Conservation (phyloP, 1,140 invertebrate genomes). For the Uloborus diversus region DNA sequence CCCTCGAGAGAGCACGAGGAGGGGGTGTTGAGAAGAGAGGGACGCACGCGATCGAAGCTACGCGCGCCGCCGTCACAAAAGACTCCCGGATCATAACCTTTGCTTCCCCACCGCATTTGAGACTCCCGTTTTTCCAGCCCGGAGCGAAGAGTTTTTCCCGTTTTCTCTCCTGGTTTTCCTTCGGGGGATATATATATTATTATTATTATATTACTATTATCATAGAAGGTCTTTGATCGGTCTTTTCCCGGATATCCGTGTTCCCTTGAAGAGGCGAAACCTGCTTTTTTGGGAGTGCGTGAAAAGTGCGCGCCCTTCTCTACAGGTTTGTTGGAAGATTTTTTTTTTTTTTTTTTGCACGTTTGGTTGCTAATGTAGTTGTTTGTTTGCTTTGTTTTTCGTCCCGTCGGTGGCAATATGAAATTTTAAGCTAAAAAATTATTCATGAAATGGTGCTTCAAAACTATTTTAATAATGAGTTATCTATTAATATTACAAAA, state of each 20-base stretch:
- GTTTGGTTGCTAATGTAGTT: neutral
- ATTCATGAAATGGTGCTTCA: too few relatives aligned
- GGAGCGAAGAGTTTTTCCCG: slow-evolving; percentile 12
- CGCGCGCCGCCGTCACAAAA: slow-evolving; percentile 28
- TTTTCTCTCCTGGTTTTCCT: neutral
- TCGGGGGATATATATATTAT: slow-evolving; percentile 22
- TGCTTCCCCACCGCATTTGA: slow-evolving; percentile 34
- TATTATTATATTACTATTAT: slow-evolving; percentile 35
- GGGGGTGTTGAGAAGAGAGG: neutral
- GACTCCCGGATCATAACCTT: slow-evolving; percentile 44
- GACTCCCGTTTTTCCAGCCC: slow-evolving; percentile 23
- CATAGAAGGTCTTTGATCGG: neutral
- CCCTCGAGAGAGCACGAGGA: neutral
- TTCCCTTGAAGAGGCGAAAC: neutral
- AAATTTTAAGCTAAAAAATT: too few relatives aligned
- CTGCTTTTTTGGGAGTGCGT: neutral
- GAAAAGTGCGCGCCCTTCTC: neutral
- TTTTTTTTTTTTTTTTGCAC: neutral
- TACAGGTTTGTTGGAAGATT: slow-evolving; percentile 27
- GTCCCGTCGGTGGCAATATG: too few relatives aligned
- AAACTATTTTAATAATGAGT: too few relatives aligned
- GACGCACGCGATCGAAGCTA: slow-evolving; percentile 15
- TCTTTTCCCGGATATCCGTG: neutral
- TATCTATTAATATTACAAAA: too few relatives aligned
- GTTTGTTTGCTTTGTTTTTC: neutral